These are phyloP conservation scores for Sogatella furcifera DNA, from an alignment of 1,140 invertebrate species.

Conservation along the genomic window DNA sequence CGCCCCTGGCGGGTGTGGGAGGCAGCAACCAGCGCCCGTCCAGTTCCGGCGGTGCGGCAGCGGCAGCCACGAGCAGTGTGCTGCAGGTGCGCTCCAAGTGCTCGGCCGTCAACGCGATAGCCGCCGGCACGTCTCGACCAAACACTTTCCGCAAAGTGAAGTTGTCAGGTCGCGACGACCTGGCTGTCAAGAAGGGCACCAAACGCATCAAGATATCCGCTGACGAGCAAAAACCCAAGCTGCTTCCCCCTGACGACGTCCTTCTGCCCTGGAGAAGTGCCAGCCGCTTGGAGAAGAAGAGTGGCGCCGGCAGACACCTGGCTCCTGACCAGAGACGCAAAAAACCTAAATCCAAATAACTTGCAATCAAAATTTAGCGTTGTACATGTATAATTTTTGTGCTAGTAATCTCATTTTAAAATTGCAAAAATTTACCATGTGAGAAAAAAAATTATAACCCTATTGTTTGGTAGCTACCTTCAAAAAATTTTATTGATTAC, in stretches of 20 bases:
- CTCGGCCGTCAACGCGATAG: background rate
- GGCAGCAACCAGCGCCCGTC: background rate
- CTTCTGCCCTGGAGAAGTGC: background rate
- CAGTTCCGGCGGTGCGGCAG: background rate
- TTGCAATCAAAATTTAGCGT: too few relatives aligned
- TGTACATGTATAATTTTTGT: too few relatives aligned
- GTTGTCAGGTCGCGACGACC: background rate
- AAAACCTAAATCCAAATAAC: background rate
- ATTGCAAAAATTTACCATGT: too few relatives aligned
- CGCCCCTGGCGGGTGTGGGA: background rate
- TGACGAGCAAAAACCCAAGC: background rate
- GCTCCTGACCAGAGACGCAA: background rate
- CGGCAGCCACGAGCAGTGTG: background rate
- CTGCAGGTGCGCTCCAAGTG: background rate
- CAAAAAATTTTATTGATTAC: too few relatives aligned
- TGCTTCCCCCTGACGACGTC: background rate
- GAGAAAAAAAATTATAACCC: too few relatives aligned
- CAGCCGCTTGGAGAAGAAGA: background rate
- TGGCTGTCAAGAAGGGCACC: background rate
- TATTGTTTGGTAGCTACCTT: too few relatives aligned
- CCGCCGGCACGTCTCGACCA: background rate
- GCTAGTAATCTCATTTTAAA: too few relatives aligned
- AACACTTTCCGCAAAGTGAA: background rate
- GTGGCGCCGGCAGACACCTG: background rate
- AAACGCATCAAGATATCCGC: background rate